Evolutionary conservation across 2,113 vertebrate genomes (phyloP), one percentile per base, ranked within the genome.

Genomic region (Turdus rufiventris): DNA sequence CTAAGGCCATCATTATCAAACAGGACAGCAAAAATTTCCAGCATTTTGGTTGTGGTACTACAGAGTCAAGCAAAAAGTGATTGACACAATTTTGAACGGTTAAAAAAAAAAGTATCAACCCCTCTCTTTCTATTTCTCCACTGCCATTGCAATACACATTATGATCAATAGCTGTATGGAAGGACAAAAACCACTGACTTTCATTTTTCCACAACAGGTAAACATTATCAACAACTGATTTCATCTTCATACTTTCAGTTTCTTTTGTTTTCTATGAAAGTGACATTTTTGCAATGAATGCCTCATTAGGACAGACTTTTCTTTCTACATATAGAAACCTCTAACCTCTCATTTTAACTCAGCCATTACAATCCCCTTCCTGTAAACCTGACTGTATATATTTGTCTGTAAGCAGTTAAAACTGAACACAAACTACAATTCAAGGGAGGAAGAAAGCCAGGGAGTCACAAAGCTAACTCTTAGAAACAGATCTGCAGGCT

Each of bases 101-200:
- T 65, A 26, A 28, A 14, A 57, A 91, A 58, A 50, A 40, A 8
- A 1, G 0, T 14, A 43, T 18, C 68, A 71, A 66, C 9, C 34
- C 7, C 26, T 50, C 36, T 31, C 13, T 57, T 31, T 89, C 47
- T 62, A 70, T 26, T 84, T 74, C 25, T 33, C 19, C 18, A 31
- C 5, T 3, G 0, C 14, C 26, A 19, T 2, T 13, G 5, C 36
- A 86, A 31, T 2, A 63, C 12, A 38, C 16, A 12, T 20, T 33
- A 45, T 3, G 3, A 4, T 0, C 10, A 67, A 50, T 1, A 70
- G 33, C 29, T 31, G 6, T 10, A 62, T 1, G 9, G 17, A 23
- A 87, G 40, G 15, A 76, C 81, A 80, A 80, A 38, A 78, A 38
- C 1, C 17, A n/a, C 11, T 16, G 54, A 25, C 31, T 43, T 53